Base-by-base conservation (phyloP, 2,888 invertebrate species). In the Apamea epomidion region DNA sequence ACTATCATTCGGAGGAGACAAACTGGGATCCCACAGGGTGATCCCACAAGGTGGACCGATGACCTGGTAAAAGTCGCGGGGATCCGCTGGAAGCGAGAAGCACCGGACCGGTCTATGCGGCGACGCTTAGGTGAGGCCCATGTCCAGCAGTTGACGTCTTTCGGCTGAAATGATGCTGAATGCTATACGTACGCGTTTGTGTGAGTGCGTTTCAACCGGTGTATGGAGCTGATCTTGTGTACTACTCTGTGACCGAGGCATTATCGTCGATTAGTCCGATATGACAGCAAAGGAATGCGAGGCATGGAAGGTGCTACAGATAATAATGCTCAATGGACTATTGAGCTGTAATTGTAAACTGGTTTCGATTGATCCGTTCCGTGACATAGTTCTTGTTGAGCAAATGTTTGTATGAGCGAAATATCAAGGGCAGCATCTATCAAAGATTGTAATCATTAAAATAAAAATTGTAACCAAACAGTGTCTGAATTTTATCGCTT, bases 221-320 rank as follows among this genome's bases (percentile, higher is more conserved):
- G 54, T 25, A 65, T 58, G 6, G 25, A 83, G 32, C 58, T 29
- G 29, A 25, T 7, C 78, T 77, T 67, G 67, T 80, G 32, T 32
- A 25, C 18, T 58, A 58, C 29, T 29, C 29, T 32, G n/a, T 16
- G 29, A 16, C 18, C 16, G 64, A 78, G 18, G 77, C n/a, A 73
- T 77, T 71, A 77, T 79, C 64, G 78, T 18, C 78, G 74, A 88
- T 88, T 90, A 90, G 75, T 69, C 64, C n/a, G 67, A 75, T 74
- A 77, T 86, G 86, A 76, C 84, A 60, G 45, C 45, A 25, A 25
- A 73, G 82, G 88, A 84, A 88, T 90, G 89, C 54, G 82, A 69
- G 67, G 42, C 74, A 85, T 77, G 54, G 69, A 81, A 81, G 80
- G 82, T 81, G 88, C 29, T 68, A 68, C 29, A 76, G 75, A 81